phyloP scores from a whole-genome alignment of 2,797 vertebrate species.

The Varecia variegata region DNA sequence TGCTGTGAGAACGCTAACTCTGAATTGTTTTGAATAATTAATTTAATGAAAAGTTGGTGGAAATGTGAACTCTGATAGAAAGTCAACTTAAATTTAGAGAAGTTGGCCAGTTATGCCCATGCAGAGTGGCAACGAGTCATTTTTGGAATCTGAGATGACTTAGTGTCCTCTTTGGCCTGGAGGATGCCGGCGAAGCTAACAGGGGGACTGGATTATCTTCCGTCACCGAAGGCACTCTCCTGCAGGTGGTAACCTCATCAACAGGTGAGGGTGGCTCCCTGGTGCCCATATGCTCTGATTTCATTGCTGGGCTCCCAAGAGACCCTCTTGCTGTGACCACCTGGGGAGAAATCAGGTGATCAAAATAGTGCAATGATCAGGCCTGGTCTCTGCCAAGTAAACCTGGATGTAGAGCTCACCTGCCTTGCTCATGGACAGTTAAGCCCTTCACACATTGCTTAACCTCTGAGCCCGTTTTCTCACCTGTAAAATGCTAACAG shows the following conservation, averaged over 20 bases:
- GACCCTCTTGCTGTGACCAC: not conserved
- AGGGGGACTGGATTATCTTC: not conserved
- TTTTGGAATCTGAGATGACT: not conserved
- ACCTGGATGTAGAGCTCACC: not conserved
- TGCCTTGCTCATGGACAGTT: not conserved
- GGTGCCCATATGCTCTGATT: not conserved
- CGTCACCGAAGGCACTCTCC: not conserved
- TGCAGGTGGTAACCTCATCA: not conserved
- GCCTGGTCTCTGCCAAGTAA: not conserved
- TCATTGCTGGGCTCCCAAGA: not conserved
- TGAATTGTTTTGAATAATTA: constrained; percentile 73
- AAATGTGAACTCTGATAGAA: constrained; percentile 71
- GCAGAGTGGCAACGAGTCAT: not conserved
- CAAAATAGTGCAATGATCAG: not conserved
- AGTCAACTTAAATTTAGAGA: constrained; percentile 62
- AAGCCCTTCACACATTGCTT: not conserved
- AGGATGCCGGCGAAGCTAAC: not conserved
- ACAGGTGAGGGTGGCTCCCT: not conserved
- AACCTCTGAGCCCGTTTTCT: not conserved
- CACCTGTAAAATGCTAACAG: not conserved
- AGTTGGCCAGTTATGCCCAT: not conserved
- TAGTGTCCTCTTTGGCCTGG: not conserved
- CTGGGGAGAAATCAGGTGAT: not conserved
- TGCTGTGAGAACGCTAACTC: constrained; percentile 72
- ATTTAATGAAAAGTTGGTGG: constrained; percentile 70